A percentile compares a stretch with the other conserved stretches of the same genome.
These are phyloP conservation scores for Drosophila tsacasi DNA, from an alignment of 1,140 invertebrate genomes.

Conservation along the genomic window DNA sequence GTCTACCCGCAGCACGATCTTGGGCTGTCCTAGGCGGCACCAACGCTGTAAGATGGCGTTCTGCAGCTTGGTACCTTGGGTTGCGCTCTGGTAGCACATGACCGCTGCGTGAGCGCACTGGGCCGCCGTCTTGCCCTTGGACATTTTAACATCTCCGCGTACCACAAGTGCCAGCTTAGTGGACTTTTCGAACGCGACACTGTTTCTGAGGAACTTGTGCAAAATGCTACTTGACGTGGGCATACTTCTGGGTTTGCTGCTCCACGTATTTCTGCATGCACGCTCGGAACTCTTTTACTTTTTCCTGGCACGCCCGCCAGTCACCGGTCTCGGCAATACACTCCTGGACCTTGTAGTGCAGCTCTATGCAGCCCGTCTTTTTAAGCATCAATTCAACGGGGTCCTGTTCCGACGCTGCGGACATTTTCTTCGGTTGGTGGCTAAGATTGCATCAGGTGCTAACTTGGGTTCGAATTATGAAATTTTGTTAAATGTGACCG, in stretches of 20 bases:
- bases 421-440: constrained; percentile 39
- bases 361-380: constrained; percentile 94
- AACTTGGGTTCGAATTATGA: constrained; percentile 33
- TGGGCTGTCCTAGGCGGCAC: constrained; percentile 90
- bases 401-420: constrained; percentile 86
- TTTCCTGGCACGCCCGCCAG: constrained; percentile 95
- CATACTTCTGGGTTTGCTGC: constrained; percentile 81
- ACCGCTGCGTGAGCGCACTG: constrained; percentile 93
- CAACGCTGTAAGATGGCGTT: constrained; percentile 87
- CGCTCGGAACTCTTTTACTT: constrained; percentile 91
- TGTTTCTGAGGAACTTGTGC: constrained; percentile 54
- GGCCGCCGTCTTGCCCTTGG: constrained; percentile 92
- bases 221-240: constrained; percentile 71
- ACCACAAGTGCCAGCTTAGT: constrained; percentile 92
- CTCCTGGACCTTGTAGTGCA: constrained; percentile 94
- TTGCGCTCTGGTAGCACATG: constrained; percentile 87
- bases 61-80: constrained; percentile 82
- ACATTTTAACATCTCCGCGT: constrained; percentile 91
- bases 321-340: constrained; percentile 95
- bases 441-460: background rate
- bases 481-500: constrained; percentile 6
- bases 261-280: constrained; percentile 90
- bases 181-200: constrained; percentile 21
- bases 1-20: constrained; percentile 89
- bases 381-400: constrained; percentile 93